Conservation (phyloP, 2,797 vertebrate species). For the Sebastes elongatus region DNA sequence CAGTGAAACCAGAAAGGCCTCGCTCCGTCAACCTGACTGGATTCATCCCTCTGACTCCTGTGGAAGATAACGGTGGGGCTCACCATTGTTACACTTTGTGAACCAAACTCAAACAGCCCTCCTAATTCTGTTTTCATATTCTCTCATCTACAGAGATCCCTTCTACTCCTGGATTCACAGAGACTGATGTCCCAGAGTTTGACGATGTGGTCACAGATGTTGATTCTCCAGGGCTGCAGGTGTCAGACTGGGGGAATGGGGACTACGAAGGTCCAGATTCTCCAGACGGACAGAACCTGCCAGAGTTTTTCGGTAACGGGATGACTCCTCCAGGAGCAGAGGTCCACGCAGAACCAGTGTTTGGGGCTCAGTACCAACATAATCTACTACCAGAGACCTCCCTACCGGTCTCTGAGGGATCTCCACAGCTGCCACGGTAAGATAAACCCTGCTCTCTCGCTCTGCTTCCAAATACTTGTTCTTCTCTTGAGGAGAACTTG, state of each 20-base stretch:
- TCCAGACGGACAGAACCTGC: background rate
- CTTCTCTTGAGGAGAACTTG: background rate
- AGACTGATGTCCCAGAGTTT: conserved; percentile 37
- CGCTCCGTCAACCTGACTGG: conserved; percentile 50
- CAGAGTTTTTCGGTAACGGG: conserved; percentile 36
- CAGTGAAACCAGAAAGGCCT: conserved; percentile 79
- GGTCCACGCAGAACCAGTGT: background rate
- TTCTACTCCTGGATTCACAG: conserved; percentile 46
- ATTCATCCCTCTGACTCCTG: conserved; percentile 28
- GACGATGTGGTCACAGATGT: conserved; percentile 30
- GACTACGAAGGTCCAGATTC: background rate
- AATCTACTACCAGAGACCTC: conserved; percentile 9
- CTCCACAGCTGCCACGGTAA: conserved; percentile 62
- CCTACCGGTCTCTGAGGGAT: background rate
- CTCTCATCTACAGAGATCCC: conserved; percentile 22
- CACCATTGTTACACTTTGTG: background rate
- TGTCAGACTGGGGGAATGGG: conserved; percentile 29
- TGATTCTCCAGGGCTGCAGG: conserved; percentile 18
- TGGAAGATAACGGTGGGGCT: conserved; percentile 39
- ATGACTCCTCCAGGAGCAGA: background rate
- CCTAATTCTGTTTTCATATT: background rate
- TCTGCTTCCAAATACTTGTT: background rate
- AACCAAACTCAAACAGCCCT: background rate
- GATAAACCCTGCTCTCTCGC: background rate
- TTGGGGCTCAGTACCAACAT: conserved; percentile 4